A percentile compares a stretch with the other conserved stretches of the same genome.
phyloP scores from a whole-genome alignment of 2,113 vertebrate species.

The Guaruba guarouba region DNA sequence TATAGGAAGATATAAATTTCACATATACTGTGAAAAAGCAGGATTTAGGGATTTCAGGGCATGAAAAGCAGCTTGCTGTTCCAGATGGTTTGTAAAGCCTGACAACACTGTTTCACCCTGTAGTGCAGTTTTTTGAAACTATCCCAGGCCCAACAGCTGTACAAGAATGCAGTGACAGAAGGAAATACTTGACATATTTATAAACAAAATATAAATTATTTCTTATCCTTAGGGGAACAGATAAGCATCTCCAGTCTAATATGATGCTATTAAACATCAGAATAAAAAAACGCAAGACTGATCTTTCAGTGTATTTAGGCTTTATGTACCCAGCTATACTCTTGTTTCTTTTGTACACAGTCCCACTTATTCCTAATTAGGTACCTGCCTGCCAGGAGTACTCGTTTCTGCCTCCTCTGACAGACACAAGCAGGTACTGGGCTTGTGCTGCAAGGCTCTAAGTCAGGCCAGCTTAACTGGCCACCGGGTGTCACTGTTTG shows the following conservation, averaged over 20 bases:
- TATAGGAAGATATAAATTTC: not conserved
- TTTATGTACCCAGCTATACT: accelerated
- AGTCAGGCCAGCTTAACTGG: not conserved
- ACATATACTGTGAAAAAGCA: not conserved
- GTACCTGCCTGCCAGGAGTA: not conserved
- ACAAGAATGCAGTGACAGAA: slow-evolving; percentile 61
- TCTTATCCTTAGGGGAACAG: slow-evolving; percentile 40
- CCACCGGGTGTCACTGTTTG: slow-evolving; percentile 40
- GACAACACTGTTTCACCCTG: slow-evolving; percentile 48
- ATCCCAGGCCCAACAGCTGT: slow-evolving; percentile 66
- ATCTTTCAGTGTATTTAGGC: not conserved
- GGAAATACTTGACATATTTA: slow-evolving; percentile 64
- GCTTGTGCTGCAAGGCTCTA: accelerated
- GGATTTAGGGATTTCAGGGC: not conserved
- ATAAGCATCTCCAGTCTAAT: slow-evolving; percentile 18
- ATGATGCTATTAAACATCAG: not conserved
- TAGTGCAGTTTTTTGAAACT: slow-evolving; percentile 64
- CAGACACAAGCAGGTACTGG: not conserved
- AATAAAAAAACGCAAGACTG: not conserved
- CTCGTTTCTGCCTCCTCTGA: not conserved
- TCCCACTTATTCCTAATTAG: not conserved
- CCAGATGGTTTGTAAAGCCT: slow-evolving; percentile 71
- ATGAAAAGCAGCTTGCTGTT: slow-evolving; percentile 48
- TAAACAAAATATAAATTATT: slow-evolving; percentile 66
- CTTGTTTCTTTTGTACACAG: not conserved